Conservation (phyloP, 2,797 vertebrate genomes). For the Parambassis ranga region DNA sequence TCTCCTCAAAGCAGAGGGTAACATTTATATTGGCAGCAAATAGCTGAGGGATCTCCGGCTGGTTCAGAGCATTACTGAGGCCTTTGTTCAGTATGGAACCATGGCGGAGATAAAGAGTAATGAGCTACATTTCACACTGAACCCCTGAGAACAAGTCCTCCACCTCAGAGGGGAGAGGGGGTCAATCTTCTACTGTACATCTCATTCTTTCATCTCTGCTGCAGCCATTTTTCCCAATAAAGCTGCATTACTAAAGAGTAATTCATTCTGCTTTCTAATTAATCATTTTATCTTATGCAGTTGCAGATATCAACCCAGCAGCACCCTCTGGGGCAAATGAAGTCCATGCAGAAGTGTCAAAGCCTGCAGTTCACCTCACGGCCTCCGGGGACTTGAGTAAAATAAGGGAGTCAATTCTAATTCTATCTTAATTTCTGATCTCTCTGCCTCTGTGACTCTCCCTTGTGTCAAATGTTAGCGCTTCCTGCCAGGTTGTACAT, state of each 20-base stretch:
- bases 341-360: too few relatives aligned
- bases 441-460: background rate
- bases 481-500: background rate
- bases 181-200: slow-evolving; percentile 19
- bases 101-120: slow-evolving; percentile 24
- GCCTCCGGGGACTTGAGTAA: too few relatives aligned
- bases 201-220: slow-evolving; percentile 14
- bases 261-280: too few relatives aligned
- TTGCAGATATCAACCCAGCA: too few relatives aligned
- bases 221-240: too few relatives aligned
- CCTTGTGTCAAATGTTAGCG: background rate
- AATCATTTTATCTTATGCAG: too few relatives aligned
- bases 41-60: background rate
- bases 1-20: slow-evolving; percentile 4
- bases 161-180: slow-evolving; percentile 4
- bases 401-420: too few relatives aligned
- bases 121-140: slow-evolving; percentile 24
- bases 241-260: too few relatives aligned
- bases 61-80: background rate
- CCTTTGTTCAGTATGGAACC: background rate
- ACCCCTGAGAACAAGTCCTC: slow-evolving; percentile 16
- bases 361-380: too few relatives aligned
- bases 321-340: too few relatives aligned
- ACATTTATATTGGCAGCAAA: slow-evolving; percentile 6
- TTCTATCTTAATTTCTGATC: too few relatives aligned